phyloP scores from a whole-genome alignment of 1,140 invertebrate genomes.

The Trichogramma pretiosum region DNA sequence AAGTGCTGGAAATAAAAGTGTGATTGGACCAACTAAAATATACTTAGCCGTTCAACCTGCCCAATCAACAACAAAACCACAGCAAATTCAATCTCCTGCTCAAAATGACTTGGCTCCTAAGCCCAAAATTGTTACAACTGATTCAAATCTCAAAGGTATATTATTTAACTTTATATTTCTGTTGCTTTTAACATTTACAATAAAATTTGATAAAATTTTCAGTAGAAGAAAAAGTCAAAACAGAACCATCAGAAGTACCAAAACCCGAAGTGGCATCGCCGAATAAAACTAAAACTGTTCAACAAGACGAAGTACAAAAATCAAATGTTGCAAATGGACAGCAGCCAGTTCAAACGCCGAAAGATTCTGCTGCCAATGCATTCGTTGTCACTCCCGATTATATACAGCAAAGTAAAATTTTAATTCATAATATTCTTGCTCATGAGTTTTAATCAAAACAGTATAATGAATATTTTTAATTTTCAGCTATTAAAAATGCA shows the following conservation, averaged over 20 bases:
- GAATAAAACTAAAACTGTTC: constrained; percentile 41
- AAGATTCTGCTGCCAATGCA: constrained; percentile 49
- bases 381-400: constrained; percentile 81
- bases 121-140: constrained; percentile 5
- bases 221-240: constrained; percentile 18
- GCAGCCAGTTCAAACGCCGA: constrained; percentile 37
- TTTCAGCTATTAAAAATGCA: constrained; percentile 69
- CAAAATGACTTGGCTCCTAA: too few relatives aligned
- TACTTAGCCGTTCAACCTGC: constrained; percentile 71
- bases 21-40: constrained; percentile 74
- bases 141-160: not conserved
- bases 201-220: too few relatives aligned
- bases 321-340: constrained; percentile 39
- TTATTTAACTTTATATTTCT: not conserved
- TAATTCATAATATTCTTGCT: constrained; percentile 14
- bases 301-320: constrained; percentile 37
- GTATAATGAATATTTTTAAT: constrained; percentile 18
- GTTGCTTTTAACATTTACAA: too few relatives aligned
- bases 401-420: constrained; percentile 74
- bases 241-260: constrained; percentile 30
- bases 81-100: constrained; percentile 17
- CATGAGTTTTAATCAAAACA: not conserved
- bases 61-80: constrained; percentile 20
- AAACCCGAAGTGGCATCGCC: constrained; percentile 17
- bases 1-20: constrained; percentile 69